Conservation (phyloP, 2,888 invertebrate species). For the Polymixis lichenea region DNA sequence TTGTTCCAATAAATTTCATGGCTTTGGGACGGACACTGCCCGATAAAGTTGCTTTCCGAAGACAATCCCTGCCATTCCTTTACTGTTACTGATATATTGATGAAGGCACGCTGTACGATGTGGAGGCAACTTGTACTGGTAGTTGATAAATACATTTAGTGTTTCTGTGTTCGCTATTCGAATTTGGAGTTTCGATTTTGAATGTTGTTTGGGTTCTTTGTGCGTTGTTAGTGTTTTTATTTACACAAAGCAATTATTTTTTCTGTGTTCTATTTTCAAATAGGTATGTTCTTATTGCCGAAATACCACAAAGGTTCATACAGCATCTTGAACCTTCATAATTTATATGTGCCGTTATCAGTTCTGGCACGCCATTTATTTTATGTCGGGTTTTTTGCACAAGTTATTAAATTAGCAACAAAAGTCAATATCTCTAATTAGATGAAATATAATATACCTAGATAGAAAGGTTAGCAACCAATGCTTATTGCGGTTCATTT, state of each 20-base stretch:
- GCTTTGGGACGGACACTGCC: constrained; percentile 58
- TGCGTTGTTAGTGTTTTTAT: not conserved
- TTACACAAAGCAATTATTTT: not conserved
- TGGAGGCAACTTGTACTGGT: constrained; percentile 13
- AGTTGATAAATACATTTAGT: constrained; percentile 32
- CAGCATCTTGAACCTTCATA: not conserved
- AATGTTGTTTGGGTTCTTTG: too few species aligned
- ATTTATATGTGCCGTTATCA: not conserved
- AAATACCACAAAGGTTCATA: not conserved
- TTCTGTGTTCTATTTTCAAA: not conserved
- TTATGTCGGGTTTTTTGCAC: not conserved
- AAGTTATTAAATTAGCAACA: not conserved
- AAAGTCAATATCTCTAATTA: not conserved
- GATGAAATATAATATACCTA: not conserved
- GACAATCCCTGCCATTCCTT: constrained; percentile 55
- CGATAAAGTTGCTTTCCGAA: constrained; percentile 62
- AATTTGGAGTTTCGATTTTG: not conserved
- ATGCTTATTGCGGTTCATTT: not conserved
- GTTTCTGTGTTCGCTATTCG: not conserved
- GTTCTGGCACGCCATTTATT: not conserved
- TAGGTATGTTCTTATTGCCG: not conserved
- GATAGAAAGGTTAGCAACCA: not conserved
- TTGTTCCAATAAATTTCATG: constrained; percentile 74
- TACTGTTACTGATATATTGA: constrained; percentile 54
- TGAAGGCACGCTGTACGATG: constrained; percentile 14